Conservation (phyloP, 2,888 invertebrate genomes). For the Spisula solida region DNA sequence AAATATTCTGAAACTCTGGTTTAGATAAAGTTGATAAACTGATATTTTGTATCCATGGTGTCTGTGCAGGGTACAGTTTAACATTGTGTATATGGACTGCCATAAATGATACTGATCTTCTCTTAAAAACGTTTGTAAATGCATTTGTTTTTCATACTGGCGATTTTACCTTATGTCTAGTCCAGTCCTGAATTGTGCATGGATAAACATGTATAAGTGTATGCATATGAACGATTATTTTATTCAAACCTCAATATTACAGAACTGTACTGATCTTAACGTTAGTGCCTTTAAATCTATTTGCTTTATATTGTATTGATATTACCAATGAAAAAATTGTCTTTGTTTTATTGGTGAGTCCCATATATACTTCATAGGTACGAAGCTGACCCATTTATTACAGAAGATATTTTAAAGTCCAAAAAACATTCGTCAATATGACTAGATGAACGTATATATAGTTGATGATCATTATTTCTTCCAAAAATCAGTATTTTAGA, state of each 20-base stretch:
- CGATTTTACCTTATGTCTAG: not conserved
- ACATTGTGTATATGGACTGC: not conserved
- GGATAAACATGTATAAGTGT: not conserved
- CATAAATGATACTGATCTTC: too few species aligned
- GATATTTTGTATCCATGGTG: too few species aligned
- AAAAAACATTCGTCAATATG: too few species aligned
- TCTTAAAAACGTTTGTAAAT: not conserved
- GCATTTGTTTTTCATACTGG: slow-evolving; percentile 10
- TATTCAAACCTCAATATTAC: slow-evolving; percentile 5
- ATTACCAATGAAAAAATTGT: not conserved
- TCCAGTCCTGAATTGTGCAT: not conserved
- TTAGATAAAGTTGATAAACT: too few species aligned
- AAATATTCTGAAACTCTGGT: too few species aligned
- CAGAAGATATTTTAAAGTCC: too few species aligned
- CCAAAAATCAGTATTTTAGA: too few species aligned
- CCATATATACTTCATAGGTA: too few species aligned
- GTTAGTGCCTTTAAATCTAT: slow-evolving; percentile 11
- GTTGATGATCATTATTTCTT: too few species aligned
- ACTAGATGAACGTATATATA: too few species aligned
- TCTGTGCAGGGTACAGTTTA: not conserved
- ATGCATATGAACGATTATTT: not conserved
- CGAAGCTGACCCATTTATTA: too few species aligned
- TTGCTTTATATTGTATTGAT: not conserved
- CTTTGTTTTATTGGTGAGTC: too few species aligned
- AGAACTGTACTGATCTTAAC: not conserved